Evolutionary conservation across 2,888 invertebrate species (phyloP).

Genomic region (Acrobasis consociella): DNA sequence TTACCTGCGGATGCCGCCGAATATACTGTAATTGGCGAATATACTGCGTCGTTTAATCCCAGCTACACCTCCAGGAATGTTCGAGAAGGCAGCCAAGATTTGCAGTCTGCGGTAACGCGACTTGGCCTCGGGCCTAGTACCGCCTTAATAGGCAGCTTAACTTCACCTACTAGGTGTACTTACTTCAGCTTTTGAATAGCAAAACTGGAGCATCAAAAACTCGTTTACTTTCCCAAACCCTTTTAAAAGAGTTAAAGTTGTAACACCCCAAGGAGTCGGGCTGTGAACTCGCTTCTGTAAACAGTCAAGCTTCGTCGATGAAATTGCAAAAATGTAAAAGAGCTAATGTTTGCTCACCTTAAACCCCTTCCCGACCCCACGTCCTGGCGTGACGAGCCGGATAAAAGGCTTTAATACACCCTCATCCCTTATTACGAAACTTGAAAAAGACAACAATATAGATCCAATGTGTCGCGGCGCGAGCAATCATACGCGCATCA

Average conservation of each 20-base stretch:
- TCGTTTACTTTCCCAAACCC: constrained; percentile 67
- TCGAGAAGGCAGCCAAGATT: constrained; percentile 79
- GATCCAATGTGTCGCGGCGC: constrained; percentile 82
- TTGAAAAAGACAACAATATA: constrained; percentile 84
- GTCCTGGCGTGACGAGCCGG: constrained; percentile 80
- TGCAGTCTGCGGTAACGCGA: constrained; percentile 67
- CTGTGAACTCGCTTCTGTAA: constrained; percentile 59
- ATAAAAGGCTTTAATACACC: constrained; percentile 84
- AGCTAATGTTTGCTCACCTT: constrained; percentile 83
- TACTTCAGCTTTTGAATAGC: constrained; percentile 43
- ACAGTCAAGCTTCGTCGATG: constrained; percentile 75
- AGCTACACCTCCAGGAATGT: constrained; percentile 79
- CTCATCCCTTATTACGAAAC: constrained; percentile 83
- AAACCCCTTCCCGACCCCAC: constrained; percentile 80
- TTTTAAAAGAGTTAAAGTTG: constrained; percentile 71
- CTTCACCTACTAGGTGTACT: constrained; percentile 40
- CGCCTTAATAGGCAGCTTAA: constrained; percentile 69
- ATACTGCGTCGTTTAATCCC: constrained; percentile 78
- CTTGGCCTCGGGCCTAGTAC: constrained; percentile 75
- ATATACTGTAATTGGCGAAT: constrained; percentile 78
- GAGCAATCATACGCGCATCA: constrained; percentile 82
- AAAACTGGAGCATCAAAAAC: constrained; percentile 63
- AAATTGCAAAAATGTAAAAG: constrained; percentile 83
- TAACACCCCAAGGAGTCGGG: constrained; percentile 59
- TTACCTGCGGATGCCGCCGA: constrained; percentile 70